Evolutionary conservation across 35 echinoderm and acorn worm species (phyloP), one percentile per base, ranked within the genome.

Genomic region (Lytechinus pictus): DNA sequence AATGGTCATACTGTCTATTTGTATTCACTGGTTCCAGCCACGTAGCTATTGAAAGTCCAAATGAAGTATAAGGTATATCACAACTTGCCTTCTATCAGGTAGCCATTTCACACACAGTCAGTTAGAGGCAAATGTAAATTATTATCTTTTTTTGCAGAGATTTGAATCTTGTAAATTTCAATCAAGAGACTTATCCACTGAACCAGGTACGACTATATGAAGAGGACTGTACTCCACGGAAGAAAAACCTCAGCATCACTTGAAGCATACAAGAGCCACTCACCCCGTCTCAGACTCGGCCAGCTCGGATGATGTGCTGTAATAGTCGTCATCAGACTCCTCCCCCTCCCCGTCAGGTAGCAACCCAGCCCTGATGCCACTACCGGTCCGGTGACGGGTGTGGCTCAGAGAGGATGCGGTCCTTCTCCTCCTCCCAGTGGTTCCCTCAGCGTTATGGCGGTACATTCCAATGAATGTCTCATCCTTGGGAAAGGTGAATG

Each of bases 381-480:
- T 90, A 33, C n/a, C 24, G 88, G 29, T 10, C 28, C 52, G 29
- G 88, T 90, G 88, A 8, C 88, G 88, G 88, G 29, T 54, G 88
- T 90, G 88, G 5, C 29, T 4, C 29, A 52, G 33, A 54, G 88
- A 90, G 8, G 88, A 90, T 90, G 88, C 88, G 1, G 88, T 33
- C 52, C 88, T 90, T 54, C 88, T 44, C 88, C 88, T 10, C 11
- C 88, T 33, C 66, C 16, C 33, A 27, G 57, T 79, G 52, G 27
- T 91, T 27, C 24, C 21, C 21, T 95, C 27, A 93, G 86, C 53
- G 7, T 24, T 52, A 54, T 94, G 94, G 52, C 61, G 86, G 57
- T 95, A 97, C 44, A 97, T 92, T 13, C 90, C 95, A 56, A 97
- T 10, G 86, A 96, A 87, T 29, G 52, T 28, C 57, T 97, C 95